A percentile compares a stretch with the other conserved stretches of the same genome.
These are phyloP conservation scores for Cyprinodon brontotheroides DNA, from an alignment of 2,113 vertebrate species.

Conservation along the genomic window DNA sequence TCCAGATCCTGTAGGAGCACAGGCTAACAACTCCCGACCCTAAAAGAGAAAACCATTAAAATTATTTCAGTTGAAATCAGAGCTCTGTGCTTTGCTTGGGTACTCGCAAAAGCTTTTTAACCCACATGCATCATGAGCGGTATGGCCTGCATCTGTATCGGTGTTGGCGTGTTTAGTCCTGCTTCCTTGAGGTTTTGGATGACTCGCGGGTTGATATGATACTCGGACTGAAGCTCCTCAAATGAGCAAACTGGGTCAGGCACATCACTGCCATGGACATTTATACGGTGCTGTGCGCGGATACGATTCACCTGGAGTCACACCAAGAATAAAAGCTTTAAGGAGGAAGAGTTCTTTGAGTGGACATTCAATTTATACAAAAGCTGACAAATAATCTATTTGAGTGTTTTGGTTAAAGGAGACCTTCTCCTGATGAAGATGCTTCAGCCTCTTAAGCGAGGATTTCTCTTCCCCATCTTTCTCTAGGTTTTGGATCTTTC, in stretches of 20 bases:
- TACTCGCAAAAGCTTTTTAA: background rate
- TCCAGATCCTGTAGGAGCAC: slow-evolving; percentile 95
- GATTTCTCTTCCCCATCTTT: slow-evolving; percentile 75
- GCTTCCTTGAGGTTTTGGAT: slow-evolving; percentile 87
- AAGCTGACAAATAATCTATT: background rate
- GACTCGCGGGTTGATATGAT: slow-evolving; percentile 83
- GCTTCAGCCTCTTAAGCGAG: slow-evolving; percentile 84
- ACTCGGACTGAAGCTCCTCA: slow-evolving; percentile 88
- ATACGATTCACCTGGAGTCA: slow-evolving; percentile 84
- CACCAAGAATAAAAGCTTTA: background rate
- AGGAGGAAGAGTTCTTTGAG: background rate
- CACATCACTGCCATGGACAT: slow-evolving; percentile 88
- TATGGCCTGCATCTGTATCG: slow-evolving; percentile 96
- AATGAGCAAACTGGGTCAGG: slow-evolving; percentile 90
- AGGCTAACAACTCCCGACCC: slow-evolving; percentile 92
- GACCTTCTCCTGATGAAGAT: slow-evolving; percentile 90
- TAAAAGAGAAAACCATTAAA: slow-evolving; percentile 48
- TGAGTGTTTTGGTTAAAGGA: background rate
- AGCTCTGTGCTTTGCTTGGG: background rate
- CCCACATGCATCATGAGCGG: slow-evolving; percentile 94
- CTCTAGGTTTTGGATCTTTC: slow-evolving; percentile 70
- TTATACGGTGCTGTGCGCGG: slow-evolving; percentile 87
- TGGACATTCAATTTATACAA: background rate
- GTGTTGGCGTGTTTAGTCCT: slow-evolving; percentile 86
- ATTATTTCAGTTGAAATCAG: accelerated